A percentile compares a stretch with the other conserved stretches of the same genome.
Evolutionary conservation across 2,797 vertebrate species (phyloP).

Genomic region (Arnoldichthys spilopterus): DNA sequence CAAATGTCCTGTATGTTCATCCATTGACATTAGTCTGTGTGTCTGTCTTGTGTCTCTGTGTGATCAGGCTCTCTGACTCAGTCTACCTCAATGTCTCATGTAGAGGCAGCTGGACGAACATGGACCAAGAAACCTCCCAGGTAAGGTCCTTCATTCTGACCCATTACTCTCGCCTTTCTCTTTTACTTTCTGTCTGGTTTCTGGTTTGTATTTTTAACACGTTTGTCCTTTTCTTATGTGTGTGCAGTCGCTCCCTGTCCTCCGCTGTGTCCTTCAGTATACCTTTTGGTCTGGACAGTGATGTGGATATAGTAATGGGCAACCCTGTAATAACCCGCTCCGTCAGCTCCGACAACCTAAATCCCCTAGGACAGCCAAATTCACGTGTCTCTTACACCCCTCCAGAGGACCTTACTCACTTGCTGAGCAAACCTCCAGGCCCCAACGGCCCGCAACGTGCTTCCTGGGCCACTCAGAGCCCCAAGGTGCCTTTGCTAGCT

Average conservation of each 20-base stretch:
- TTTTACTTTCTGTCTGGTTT: slow-evolving; percentile 23
- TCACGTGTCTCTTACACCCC: slow-evolving; percentile 66
- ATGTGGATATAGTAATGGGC: slow-evolving; percentile 93
- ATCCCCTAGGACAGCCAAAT: slow-evolving; percentile 68
- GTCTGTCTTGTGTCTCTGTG: slow-evolving; percentile 64
- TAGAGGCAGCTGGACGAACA: slow-evolving; percentile 87
- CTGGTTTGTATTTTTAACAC: slow-evolving; percentile 69
- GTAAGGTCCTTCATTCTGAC: slow-evolving; percentile 63
- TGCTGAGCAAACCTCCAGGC: slow-evolving; percentile 64
- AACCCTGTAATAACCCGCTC: slow-evolving; percentile 89
- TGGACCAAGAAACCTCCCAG: slow-evolving; percentile 89
- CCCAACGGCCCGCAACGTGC: slow-evolving; percentile 74
- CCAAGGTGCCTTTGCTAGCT: slow-evolving; percentile 66
- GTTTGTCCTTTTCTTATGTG: slow-evolving; percentile 43
- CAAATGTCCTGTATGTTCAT: slow-evolving; percentile 19
- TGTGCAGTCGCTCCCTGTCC: slow-evolving; percentile 79
- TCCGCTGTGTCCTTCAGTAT: slow-evolving; percentile 93
- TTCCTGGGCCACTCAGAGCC: slow-evolving; percentile 75
- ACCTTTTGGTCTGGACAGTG: slow-evolving; percentile 93
- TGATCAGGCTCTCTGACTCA: slow-evolving; percentile 87
- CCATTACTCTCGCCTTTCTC: slow-evolving; percentile 6
- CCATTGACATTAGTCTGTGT: slow-evolving; percentile 39
- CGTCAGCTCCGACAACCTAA: slow-evolving; percentile 88
- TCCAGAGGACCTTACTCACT: slow-evolving; percentile 71
- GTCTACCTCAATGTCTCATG: slow-evolving; percentile 92